phyloP scores from a whole-genome alignment of 2,888 invertebrate species.

The Tortrix viridana region DNA sequence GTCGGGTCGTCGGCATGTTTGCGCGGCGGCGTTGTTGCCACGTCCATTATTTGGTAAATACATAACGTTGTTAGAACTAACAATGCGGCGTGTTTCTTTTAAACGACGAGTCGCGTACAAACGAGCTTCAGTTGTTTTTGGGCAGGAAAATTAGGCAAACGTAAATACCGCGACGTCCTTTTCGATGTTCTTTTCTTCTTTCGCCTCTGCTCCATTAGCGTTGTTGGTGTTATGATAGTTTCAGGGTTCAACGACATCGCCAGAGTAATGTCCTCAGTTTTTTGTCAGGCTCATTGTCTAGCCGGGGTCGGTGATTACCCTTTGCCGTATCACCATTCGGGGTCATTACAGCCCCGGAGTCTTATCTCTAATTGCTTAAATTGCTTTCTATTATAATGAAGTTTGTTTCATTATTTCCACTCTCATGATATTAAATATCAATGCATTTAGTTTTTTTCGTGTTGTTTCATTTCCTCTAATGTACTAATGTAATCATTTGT shows the following conservation, averaged over 20 bases:
- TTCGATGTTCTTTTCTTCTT: conserved; percentile 10
- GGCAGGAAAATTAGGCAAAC: conserved; percentile 28
- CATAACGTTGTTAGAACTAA: conserved; percentile 47
- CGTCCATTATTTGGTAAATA: conserved; percentile 49
- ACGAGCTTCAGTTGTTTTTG: conserved; percentile 27
- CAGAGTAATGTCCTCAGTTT: conserved; percentile 33
- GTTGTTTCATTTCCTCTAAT: neutral
- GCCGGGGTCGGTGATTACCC: conserved; percentile 19
- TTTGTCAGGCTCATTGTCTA: conserved; percentile 36
- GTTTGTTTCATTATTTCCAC: conserved; percentile 30
- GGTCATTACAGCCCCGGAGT: conserved; percentile 31
- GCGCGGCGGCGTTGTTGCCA: conserved; percentile 43
- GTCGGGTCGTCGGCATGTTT: conserved; percentile 31
- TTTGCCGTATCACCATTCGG: conserved; percentile 18
- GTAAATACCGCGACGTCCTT: conserved; percentile 33
- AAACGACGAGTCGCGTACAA: conserved; percentile 46
- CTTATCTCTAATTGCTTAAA: conserved; percentile 35
- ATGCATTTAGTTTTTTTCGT: neutral
- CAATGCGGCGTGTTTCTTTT: conserved; percentile 44
- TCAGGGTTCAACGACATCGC: conserved; percentile 21
- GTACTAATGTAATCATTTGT: neutral
- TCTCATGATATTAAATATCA: conserved; percentile 2
- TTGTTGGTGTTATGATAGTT: conserved; percentile 1
- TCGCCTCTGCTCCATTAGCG: neutral
- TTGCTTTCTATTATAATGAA: conserved; percentile 32